Base-by-base conservation (phyloP, 2,888 invertebrate species). In the Strigamia crassipes region DNA sequence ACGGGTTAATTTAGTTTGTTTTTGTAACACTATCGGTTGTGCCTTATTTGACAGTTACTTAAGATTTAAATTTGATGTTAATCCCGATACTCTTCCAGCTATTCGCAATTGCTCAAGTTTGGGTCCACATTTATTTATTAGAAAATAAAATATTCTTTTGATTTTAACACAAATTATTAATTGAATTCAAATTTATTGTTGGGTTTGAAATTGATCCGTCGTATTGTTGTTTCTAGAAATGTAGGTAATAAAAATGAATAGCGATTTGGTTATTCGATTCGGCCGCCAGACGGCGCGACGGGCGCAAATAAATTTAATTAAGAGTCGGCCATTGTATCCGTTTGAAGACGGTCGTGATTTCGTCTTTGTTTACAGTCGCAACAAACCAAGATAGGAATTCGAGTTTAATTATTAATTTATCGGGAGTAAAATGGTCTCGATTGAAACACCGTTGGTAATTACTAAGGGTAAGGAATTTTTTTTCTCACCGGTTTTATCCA, bases 361-460 rank as follows among this genome's bases (percentile, higher is more conserved):
- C 13, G 42, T 8, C 15, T 46, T 46, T 46, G 42, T 46, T 46
- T 46, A 46, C 21, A n/a, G 15, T 15, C 61, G 23, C 10, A 61
- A 61, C 61, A 10, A 61, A 23, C 5, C 18, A 18, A 61, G 61
- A 9, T 61, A 18, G 61, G 10, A 61, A 10, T 46, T 10, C 5
- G 15, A 13, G 15, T 13, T 13, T 6, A 13, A 46, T 6, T 6
- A 46, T 46, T 46, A 46, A 46, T 15, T 61, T 61, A 61, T 61
- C 9, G 10, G 9, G 23, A 5, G 21, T 6, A 61, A 18, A 61
- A 61, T 61, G 61, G 61, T 61, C 21, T 61, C 61, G 61, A 61
- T 61, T 61, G 61, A 61, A 61, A 61, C 61, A 21, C 61, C 61
- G 61, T 61, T 61, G 61, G 61, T 61, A 21, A 61, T 23, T 18